Percentiles rank a stretch among this genome's conserved stretches.
Conservation (phyloP, 2,888 invertebrate species). For the Doris montereyensis region DNA sequence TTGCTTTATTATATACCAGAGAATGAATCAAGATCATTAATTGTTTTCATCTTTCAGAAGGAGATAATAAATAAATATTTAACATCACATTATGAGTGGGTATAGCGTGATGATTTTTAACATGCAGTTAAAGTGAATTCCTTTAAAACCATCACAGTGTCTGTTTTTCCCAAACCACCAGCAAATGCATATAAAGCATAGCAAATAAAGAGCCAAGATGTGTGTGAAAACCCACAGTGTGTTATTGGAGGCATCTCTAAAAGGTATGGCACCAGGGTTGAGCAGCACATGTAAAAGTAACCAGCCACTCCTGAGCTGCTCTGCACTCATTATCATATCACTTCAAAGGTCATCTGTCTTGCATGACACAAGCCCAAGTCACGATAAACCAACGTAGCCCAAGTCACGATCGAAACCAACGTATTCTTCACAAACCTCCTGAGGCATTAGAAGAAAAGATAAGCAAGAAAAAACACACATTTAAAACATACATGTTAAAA, state of each 20-base stretch:
- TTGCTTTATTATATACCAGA: too few relatives aligned
- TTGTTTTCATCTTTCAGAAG: too few relatives aligned
- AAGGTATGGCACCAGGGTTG: conserved; percentile 58
- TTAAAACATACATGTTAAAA: too few relatives aligned
- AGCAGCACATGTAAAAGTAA: conserved; percentile 61
- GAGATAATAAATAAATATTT: too few relatives aligned
- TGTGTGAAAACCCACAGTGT: too few relatives aligned
- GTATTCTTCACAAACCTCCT: conserved; percentile 61
- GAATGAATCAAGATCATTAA: too few relatives aligned
- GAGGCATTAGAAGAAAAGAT: conserved; percentile 2
- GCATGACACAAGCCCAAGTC: conserved; percentile 64
- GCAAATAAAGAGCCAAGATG: neutral
- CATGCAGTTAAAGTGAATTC: too few relatives aligned
- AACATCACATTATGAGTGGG: too few relatives aligned
- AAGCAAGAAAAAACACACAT: too few relatives aligned
- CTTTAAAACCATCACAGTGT: neutral
- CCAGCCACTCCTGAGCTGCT: conserved; percentile 48
- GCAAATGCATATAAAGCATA: neutral
- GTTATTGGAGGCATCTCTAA: conserved; percentile 47
- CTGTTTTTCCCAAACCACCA: neutral
- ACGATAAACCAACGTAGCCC: too few relatives aligned
- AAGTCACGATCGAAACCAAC: conserved; percentile 53
- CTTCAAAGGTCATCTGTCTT: conserved; percentile 63
- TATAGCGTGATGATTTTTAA: too few relatives aligned
- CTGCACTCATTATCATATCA: conserved; percentile 65